Base-by-base conservation (phyloP, 2,888 invertebrate species). In the Epiblema foenella region DNA sequence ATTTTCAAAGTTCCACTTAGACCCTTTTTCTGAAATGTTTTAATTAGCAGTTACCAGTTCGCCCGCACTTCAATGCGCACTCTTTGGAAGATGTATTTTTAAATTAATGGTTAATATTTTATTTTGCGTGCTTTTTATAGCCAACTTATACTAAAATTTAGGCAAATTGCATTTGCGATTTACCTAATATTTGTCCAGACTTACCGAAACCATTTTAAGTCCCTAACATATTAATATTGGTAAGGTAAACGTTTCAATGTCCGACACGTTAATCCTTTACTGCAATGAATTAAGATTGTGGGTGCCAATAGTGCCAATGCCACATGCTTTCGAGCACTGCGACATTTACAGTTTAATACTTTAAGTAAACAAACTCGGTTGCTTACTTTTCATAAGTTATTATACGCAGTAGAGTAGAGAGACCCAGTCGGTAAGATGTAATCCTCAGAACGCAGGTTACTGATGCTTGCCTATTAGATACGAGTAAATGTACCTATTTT, bases 81-180 rank as follows among this genome's bases (percentile, higher is more conserved):
- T 49, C n/a, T 42, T 51, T 51, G 51, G 33, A 49, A 63, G 8
- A 37, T 12, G 18, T 51, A 63, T 33, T 49, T 49, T 29, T 17
- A 29, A 24, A 24, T 59, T 20, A 42, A 42, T 42, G 20, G 15
- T 42, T 15, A 24, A 7, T n/a, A 37, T 58, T 15, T 59, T 42
- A 20, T 9, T 4, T 20, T 18, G 20, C 12, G 15, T 58, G 24
- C 24, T 42, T 18, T 20, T 59, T 39, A 11, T 20, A 18, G 39
- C 42, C n/a, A 24, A 20, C 12, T 58, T 3, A 18, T 20, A 2
- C 11, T 20, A 18, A 20, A 15, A 57, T 57, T 9, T 9, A n/a
- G 8, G 11, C 17, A 11, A 42, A 0, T 58, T 37, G 17, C 37
- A 39, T 58, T 37, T 57, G 37, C 7, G 10, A 49, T 29, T 46